Conservation (phyloP, 2,888 invertebrate genomes). For the Zaprionus obscuricornis region DNA sequence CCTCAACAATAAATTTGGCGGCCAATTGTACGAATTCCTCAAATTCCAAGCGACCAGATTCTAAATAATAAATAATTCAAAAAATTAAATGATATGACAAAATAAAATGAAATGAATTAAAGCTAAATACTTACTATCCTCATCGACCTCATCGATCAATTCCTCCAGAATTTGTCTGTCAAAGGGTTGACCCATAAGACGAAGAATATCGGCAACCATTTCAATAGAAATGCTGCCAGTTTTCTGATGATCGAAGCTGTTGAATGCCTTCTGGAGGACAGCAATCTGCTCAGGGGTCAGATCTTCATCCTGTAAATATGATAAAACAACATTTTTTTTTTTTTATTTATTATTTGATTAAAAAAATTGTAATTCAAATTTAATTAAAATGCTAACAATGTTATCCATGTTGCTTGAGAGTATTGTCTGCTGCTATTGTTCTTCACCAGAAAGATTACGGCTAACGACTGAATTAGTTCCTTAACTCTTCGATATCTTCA, state of each 20-base stretch:
- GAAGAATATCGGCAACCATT: conserved; percentile 96
- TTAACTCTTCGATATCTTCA: conserved; percentile 45
- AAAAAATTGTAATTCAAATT: too few relatives aligned
- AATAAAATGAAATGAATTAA: not conserved
- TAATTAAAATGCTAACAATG: too few relatives aligned
- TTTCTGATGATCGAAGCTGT: conserved; percentile 97
- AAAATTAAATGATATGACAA: accelerated
- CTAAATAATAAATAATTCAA: conserved; percentile 84
- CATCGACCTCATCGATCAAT: conserved; percentile 98
- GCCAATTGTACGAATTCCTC: conserved; percentile 98
- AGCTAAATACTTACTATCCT: conserved; percentile 92
- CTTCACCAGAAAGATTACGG: conserved; percentile 70
- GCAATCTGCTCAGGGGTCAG: conserved; percentile 96
- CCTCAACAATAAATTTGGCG: conserved; percentile 98
- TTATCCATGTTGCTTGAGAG: conserved; percentile 63
- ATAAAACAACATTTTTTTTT: not conserved
- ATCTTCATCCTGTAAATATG: conserved; percentile 89
- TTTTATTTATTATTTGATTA: too few relatives aligned
- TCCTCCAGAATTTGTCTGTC: conserved; percentile 98
- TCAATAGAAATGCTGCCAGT: conserved; percentile 97
- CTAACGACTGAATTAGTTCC: conserved; percentile 68
- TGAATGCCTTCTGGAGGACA: conserved; percentile 97
- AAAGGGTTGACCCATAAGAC: conserved; percentile 98
- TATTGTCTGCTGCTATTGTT: conserved; percentile 45
- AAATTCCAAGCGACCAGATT: conserved; percentile 97